Percentiles rank a stretch among this genome's conserved stretches.
phyloP scores from a whole-genome alignment of 2,888 invertebrate genomes.

The Drosophila subsilvestris region DNA sequence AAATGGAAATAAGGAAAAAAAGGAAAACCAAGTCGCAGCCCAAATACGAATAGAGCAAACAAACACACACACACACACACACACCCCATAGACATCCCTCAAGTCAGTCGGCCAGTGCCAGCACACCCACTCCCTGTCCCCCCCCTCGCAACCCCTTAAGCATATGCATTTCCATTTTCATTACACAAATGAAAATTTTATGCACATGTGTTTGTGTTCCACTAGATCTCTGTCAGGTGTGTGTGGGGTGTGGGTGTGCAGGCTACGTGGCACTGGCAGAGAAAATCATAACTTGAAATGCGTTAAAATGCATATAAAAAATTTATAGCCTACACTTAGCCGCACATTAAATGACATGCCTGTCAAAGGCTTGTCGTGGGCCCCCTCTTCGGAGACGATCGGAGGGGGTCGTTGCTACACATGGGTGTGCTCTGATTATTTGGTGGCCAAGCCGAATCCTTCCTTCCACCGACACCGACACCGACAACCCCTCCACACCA shows the following conservation, averaged over 20 bases:
- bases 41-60: constrained; percentile 29
- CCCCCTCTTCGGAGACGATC: neutral
- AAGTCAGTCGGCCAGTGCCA: neutral
- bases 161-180: constrained; percentile 54
- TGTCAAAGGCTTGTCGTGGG: constrained; percentile 63
- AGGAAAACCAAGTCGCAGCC: constrained; percentile 12
- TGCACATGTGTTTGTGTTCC: constrained; percentile 20
- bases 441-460: constrained; percentile 26
- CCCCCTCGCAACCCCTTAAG: neutral
- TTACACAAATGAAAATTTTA: constrained; percentile 58
- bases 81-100: neutral
- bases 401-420: no score
- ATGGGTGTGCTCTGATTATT: constrained; percentile 40
- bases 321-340: constrained; percentile 75
- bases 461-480: neutral
- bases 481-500: no score
- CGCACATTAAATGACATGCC: constrained; percentile 74
- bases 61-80: neutral
- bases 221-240: constrained; percentile 14
- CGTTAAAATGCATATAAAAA: constrained; percentile 78
- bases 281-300: constrained; percentile 74
- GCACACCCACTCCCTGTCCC: no score
- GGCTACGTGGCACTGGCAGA: constrained; percentile 6
- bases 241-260: constrained; percentile 12
- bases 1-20: constrained; percentile 10